Evolutionary conservation across 1,140 invertebrate species (phyloP).

Genomic region (Drosophila bocki): DNA sequence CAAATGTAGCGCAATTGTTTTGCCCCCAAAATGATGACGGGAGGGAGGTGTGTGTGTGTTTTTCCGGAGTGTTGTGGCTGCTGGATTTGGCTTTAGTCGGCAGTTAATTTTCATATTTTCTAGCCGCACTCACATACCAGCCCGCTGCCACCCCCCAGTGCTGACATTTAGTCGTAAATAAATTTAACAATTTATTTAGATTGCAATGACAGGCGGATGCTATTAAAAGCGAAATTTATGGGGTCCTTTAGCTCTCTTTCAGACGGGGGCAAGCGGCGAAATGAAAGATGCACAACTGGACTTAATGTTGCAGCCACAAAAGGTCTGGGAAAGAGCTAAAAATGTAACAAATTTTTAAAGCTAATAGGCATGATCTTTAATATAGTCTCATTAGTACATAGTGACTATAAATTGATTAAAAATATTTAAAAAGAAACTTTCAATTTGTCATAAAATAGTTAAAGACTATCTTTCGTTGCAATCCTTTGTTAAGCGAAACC

Average conservation of each 20-base stretch:
- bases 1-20: slow-evolving; percentile 76
- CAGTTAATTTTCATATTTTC: slow-evolving; percentile 84
- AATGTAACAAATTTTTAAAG: neutral
- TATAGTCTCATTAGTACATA: no score
- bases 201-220: slow-evolving; percentile 82
- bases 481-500: no score
- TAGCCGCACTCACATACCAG: slow-evolving; percentile 56
- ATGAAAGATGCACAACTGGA: slow-evolving; percentile 31
- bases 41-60: slow-evolving; percentile 1
- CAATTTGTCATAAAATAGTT: no score
- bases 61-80: slow-evolving; percentile 39
- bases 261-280: slow-evolving; percentile 21
- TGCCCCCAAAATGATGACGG: slow-evolving; percentile 25
- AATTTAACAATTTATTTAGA: slow-evolving; percentile 84
- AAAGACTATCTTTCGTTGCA: no score
- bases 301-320: slow-evolving; percentile 41
- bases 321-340: neutral
- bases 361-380: neutral
- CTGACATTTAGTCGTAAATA: slow-evolving; percentile 81
- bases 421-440: neutral
- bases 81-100: slow-evolving; percentile 79
- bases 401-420: neutral
- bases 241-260: slow-evolving; percentile 36
- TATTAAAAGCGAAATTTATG: slow-evolving; percentile 82
- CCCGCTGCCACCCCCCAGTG: slow-evolving; percentile 1